phyloP scores from a whole-genome alignment of 2,113 vertebrate genomes.

The Xiphophorus couchianus region DNA sequence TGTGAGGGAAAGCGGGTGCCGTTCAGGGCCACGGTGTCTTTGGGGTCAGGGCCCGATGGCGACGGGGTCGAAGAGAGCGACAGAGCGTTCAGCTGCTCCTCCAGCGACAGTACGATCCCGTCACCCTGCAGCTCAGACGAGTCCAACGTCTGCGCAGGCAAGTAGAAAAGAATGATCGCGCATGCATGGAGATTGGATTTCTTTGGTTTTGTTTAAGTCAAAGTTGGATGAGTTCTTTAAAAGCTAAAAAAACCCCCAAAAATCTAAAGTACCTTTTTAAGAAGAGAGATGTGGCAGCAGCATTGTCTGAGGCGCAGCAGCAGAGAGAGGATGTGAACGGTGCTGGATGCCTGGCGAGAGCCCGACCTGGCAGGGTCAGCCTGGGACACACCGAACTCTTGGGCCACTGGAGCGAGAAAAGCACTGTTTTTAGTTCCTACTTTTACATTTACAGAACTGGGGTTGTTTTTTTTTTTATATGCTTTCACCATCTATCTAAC shows the following conservation, averaged over 20 bases:
- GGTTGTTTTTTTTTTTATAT: not conserved
- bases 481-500: slow-evolving; percentile 63
- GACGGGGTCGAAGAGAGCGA: slow-evolving; percentile 83
- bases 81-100: slow-evolving; percentile 90
- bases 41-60: slow-evolving; percentile 68
- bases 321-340: slow-evolving; percentile 89
- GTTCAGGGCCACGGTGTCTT: slow-evolving; percentile 84
- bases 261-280: slow-evolving; percentile 83
- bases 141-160: slow-evolving; percentile 82
- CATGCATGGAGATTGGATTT: not conserved
- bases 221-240: no score
- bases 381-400: slow-evolving; percentile 82
- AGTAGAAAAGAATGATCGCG: not conserved
- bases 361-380: slow-evolving; percentile 20
- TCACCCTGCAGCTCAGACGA: slow-evolving; percentile 85
- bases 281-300: slow-evolving; percentile 93
- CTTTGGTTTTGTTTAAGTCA: not conserved
- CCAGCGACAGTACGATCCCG: slow-evolving; percentile 86
- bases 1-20: slow-evolving; percentile 82
- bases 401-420: slow-evolving; percentile 75
- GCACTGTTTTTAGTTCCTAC: not conserved
- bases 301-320: slow-evolving; percentile 93
- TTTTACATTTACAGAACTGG: not conserved
- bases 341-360: slow-evolving; percentile 81
- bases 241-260: not conserved